A percentile compares a stretch with the other conserved stretches of the same genome.
phyloP scores from a whole-genome alignment of 2,113 vertebrate genomes.

The Lophius piscatorius region DNA sequence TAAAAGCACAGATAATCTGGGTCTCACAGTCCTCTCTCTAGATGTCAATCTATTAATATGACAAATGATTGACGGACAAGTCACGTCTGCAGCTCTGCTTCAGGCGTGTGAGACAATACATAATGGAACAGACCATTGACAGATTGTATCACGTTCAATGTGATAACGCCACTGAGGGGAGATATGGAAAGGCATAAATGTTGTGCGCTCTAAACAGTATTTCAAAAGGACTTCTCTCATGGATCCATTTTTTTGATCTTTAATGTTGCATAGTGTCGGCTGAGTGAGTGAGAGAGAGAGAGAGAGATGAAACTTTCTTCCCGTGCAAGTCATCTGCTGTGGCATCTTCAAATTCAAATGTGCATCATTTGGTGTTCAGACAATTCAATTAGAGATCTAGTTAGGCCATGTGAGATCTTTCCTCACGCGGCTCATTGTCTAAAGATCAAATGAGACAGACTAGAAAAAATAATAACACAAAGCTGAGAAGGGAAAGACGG shows the following conservation, averaged over 20 bases:
- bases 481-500: not conserved
- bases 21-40: too few species aligned
- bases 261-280: slow-evolving; percentile 61
- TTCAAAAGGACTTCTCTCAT: slow-evolving; percentile 57
- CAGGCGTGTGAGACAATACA: slow-evolving; percentile 12
- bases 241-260: slow-evolving; percentile 56
- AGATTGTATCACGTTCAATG: slow-evolving; percentile 38
- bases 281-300: slow-evolving; percentile 27
- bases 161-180: slow-evolving; percentile 30
- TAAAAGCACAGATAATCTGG: too few species aligned
- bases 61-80: too few species aligned
- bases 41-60: too few species aligned
- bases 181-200: slow-evolving; percentile 32
- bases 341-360: slow-evolving; percentile 28
- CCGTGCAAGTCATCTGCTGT: slow-evolving; percentile 12
- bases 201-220: slow-evolving; percentile 23
- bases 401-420: slow-evolving; percentile 53
- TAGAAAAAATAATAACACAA: not conserved
- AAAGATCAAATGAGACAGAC: slow-evolving; percentile 20
- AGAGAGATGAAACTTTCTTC: slow-evolving; percentile 48
- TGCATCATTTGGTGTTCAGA: slow-evolving; percentile 39
- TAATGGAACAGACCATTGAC: slow-evolving; percentile 52
- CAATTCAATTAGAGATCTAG: slow-evolving; percentile 70
- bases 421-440: slow-evolving; percentile 43
- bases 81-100: too few species aligned